phyloP scores from a whole-genome alignment of 2,797 vertebrate genomes.

The Florisuga fusca region DNA sequence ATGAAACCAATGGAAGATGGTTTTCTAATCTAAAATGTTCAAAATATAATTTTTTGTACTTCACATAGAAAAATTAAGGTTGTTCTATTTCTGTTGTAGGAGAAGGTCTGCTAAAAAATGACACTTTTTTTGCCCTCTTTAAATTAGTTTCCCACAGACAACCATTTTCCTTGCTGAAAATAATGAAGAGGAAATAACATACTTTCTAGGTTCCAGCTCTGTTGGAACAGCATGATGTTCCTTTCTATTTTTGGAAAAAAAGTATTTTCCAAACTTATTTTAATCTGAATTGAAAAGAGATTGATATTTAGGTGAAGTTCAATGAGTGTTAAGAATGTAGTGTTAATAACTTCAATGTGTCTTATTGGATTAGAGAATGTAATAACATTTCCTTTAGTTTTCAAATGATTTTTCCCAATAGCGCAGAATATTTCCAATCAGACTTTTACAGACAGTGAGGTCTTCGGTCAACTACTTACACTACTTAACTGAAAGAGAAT shows the following conservation, averaged over 20 bases:
- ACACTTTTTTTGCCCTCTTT: background rate
- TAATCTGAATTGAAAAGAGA: background rate
- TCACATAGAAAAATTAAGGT: background rate
- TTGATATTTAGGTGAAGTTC: constrained; percentile 23
- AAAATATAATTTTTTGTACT: background rate
- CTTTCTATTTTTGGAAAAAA: background rate
- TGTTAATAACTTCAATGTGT: background rate
- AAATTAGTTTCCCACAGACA: background rate
- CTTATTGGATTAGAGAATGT: background rate
- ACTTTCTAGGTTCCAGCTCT: background rate
- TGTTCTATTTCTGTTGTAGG: background rate
- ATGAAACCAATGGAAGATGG: background rate
- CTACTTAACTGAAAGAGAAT: background rate
- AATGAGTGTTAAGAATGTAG: background rate
- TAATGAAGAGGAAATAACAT: background rate
- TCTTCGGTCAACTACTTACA: background rate
- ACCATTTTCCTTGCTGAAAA: background rate
- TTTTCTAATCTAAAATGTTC: background rate
- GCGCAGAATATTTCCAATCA: background rate
- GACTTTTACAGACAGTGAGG: background rate
- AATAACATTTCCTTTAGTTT: constrained; percentile 13
- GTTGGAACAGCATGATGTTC: background rate
- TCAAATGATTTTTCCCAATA: background rate
- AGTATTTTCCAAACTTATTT: background rate
- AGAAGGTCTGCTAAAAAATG: background rate